Base-by-base conservation (phyloP, 37 sponge, comb jelly and placozoan genomes). In the Beroe forskalii region DNA sequence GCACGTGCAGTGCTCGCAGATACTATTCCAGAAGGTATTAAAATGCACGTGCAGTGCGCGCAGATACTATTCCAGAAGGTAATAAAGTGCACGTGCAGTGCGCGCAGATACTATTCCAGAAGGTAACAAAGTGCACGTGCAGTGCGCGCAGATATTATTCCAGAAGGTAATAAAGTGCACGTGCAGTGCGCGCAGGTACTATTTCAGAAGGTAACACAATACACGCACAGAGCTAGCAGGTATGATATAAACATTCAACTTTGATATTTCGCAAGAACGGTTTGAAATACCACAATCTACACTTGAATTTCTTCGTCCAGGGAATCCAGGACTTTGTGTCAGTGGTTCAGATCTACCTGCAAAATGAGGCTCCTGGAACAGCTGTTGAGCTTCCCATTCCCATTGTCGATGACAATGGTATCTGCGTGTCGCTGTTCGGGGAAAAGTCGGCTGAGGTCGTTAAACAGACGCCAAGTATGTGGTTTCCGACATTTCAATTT, bases 331-430 rank as follows among this genome's bases (percentile, higher is more conserved):
- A 80, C 86, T 80, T 80, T 38, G 86, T 80, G 30, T 80, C 86
- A 80, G 86, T 80, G 55, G 86, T 80, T 25, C 86, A 80, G 55
- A 80, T 80, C 55, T 80, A 80, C 86, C 86, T 80, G 55, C 86
- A 80, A 37, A 35, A 32, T 9, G 38, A 80, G 28, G 30, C 86
- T 1, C 55, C 44, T 22, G 48, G 86, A 1, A 43, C 86, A 8
- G 35, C 86, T 1, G 55, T 80, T 24, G 86, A 80, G 30, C 86
- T 80, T 6, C 86, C 86, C 25, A 80, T 80, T 19, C 86, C 86
- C n/a, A 41, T 80, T 38, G 86, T 80, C 9, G 31, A 80, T 25
- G n/a, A 44, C 31, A 80, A 80, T 25, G 12, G 30, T 14, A 80
- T 80, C 55, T 9, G 35, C 31, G 27, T 80, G 44, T 80, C 86